Percentiles rank a stretch among this genome's conserved stretches.
Evolutionary conservation across 64 coral and sea anemone genomes (phyloP).

Genomic region (Porites lutea): DNA sequence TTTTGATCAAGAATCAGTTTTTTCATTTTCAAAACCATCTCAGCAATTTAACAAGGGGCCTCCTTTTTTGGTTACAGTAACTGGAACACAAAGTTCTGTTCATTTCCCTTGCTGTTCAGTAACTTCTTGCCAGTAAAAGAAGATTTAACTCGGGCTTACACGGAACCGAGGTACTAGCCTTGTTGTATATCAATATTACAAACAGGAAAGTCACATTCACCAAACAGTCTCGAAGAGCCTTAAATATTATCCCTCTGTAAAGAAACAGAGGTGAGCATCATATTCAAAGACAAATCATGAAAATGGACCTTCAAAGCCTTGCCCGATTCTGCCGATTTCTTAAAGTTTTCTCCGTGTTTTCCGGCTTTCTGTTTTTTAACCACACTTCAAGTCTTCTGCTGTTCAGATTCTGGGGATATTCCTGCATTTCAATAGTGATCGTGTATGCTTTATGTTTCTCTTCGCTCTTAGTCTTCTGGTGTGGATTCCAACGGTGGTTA

Average conservation of each 20-base stretch:
- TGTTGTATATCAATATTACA: too few species aligned
- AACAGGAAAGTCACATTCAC: too few species aligned
- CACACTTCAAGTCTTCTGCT: conserved; percentile 62
- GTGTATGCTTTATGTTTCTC: conserved; percentile 57
- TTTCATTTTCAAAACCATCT: background rate
- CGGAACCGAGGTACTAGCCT: too few species aligned
- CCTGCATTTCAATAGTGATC: conserved; percentile 20
- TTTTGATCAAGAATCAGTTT: background rate
- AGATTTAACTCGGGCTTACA: too few species aligned
- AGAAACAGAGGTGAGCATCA: background rate
- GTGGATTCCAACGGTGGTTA: conserved; percentile 11
- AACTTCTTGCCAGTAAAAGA: too few species aligned
- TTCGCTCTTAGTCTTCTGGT: conserved; percentile 52
- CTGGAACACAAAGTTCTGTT: too few species aligned
- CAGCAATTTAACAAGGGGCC: too few species aligned
- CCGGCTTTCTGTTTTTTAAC: conserved; percentile 51
- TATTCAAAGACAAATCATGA: background rate
- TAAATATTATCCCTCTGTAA: too few species aligned
- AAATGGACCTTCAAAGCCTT: background rate
- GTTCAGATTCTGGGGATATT: conserved; percentile 66
- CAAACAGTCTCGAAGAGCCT: too few species aligned
- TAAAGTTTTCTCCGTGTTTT: conserved; percentile 54
- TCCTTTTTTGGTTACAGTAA: too few species aligned
- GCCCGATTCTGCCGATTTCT: conserved; percentile 1
- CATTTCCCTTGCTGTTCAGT: too few species aligned